Evolutionary conservation across 2,113 vertebrate genomes (phyloP).

Genomic region (Macaca nemestrina): DNA sequence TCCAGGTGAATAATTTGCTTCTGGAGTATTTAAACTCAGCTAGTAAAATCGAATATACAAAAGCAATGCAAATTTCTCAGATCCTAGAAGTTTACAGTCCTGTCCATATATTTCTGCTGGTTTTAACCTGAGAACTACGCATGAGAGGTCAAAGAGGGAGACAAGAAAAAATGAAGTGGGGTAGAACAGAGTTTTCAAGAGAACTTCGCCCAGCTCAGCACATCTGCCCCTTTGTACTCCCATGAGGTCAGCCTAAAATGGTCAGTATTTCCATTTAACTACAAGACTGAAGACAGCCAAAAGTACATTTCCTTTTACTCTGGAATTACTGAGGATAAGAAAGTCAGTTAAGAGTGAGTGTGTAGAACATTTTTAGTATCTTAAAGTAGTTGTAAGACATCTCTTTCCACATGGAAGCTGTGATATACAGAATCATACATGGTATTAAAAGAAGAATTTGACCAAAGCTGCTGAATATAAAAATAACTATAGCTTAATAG

Average conservation of each 20-base stretch:
- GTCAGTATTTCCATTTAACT: not conserved
- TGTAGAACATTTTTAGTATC: not conserved
- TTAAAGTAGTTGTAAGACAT: not conserved
- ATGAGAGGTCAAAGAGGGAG: not conserved
- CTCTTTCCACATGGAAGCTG: not conserved
- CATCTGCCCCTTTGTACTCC: not conserved
- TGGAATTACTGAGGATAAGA: not conserved
- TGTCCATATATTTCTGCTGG: not conserved
- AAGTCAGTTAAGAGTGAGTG: not conserved
- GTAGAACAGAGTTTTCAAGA: not conserved
- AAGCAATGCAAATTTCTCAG: not conserved
- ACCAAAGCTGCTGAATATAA: not conserved
- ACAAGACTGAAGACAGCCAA: not conserved
- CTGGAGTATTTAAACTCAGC: not conserved
- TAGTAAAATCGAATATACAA: not conserved
- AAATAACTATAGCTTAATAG: conserved; percentile 10
- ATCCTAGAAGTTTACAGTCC: not conserved
- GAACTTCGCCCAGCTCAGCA: not conserved
- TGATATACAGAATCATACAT: not conserved
- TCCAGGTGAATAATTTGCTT: not conserved
- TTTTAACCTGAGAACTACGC: not conserved
- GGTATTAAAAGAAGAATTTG: not conserved
- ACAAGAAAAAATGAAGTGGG: not conserved
- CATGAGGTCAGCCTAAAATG: not conserved
- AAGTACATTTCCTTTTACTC: conserved; percentile 34